phyloP scores from a whole-genome alignment of 2,113 vertebrate genomes.

The Corythornis madagascariensis region DNA sequence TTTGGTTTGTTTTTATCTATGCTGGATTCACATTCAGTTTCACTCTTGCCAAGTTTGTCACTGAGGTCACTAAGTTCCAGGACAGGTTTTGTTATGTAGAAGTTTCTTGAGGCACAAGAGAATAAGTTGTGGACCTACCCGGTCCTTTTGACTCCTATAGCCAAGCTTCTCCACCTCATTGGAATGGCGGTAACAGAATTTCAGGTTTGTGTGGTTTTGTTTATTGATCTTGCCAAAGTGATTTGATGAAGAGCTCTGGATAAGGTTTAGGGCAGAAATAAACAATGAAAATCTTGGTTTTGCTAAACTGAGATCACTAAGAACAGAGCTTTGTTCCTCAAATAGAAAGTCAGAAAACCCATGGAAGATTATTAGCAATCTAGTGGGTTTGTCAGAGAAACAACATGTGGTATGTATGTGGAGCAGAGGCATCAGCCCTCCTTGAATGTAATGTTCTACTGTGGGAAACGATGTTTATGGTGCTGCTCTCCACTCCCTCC shows the following conservation, averaged over 20 bases:
- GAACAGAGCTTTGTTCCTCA: neutral
- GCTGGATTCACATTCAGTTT: neutral
- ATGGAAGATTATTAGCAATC: neutral
- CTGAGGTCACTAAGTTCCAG: neutral
- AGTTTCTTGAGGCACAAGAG: neutral
- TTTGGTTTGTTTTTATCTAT: neutral
- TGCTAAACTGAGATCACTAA: neutral
- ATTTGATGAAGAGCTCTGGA: conserved; percentile 1
- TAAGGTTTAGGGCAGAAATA: neutral
- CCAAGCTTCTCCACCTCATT: neutral
- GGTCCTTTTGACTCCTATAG: neutral
- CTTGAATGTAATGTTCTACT: neutral
- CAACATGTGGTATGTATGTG: neutral
- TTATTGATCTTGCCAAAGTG: conserved; percentile 21
- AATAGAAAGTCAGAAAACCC: neutral
- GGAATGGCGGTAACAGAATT: neutral
- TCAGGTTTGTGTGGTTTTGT: conserved; percentile 15
- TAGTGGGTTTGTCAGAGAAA: neutral
- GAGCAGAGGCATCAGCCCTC: neutral
- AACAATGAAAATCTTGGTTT: neutral
- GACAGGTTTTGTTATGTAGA: neutral
- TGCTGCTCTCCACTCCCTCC: neutral
- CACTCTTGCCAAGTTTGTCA: neutral
- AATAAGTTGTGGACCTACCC: neutral
- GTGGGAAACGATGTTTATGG: neutral